Evolutionary conservation across 2,797 vertebrate genomes (phyloP), one percentile per base, ranked within the genome.

Genomic region (Anomalospiza imberbis): DNA sequence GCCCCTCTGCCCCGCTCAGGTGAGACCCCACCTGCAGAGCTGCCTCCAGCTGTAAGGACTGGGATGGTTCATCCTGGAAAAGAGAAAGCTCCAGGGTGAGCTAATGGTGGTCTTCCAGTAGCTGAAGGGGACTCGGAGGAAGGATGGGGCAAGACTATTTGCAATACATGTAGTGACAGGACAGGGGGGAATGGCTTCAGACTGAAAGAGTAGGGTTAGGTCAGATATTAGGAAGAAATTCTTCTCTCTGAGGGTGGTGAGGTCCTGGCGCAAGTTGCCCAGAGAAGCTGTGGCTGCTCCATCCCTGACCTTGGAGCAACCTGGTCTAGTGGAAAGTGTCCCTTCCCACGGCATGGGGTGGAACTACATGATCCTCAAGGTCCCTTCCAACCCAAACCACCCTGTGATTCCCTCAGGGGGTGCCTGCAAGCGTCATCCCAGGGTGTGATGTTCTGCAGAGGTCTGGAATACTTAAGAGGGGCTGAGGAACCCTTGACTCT

Each of bases 401-500:
- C 15, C 28, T 20, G 11, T 32, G 58, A 24, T 72, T 71, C 26
- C 15, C 2, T 38, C 38, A 2, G 17, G 1, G 9, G 2, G 7
- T 25, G 25, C 34, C 19, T 40, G 12, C 12, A 12, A 19, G 24
- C 10, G 3, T 15, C 4, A 0, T 3, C 26, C 17, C 67, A 8
- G 58, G 17, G 3, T 2, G 1, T 3, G 51, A 48, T 26, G 60
- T 34, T 65, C 51, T 44, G 79, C 47, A 15, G 60, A 26, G 29
- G 4, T 17, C 36, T 20, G 29, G 21, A 32, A 3, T 0, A 0
- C 2, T 5, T 22, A 17, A n/a, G 53, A 19, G n/a, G 15, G 7
- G 36, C 76, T 40, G 5, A 38, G 36, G n/a, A 65, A 9, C 55
- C 28, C 38, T 34, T 45, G 3, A 9, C 10, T 25, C 9, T 1